Percentiles rank a stretch among this genome's conserved stretches.
phyloP scores from a whole-genome alignment of 1,140 invertebrate species.

The Semibalanus balanoides region DNA sequence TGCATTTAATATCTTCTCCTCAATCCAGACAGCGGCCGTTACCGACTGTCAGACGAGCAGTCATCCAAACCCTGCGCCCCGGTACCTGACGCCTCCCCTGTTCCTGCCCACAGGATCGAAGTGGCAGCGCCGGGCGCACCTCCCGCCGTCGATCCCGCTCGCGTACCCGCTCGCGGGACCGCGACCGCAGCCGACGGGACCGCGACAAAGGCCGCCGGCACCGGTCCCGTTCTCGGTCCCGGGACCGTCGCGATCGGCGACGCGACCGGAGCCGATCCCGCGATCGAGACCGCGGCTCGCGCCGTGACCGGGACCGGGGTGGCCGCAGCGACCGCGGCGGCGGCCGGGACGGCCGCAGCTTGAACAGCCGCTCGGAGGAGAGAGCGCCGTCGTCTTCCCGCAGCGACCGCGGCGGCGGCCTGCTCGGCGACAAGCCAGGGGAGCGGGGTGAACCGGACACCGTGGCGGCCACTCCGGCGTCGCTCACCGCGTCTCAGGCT shows the following conservation, averaged over 20 bases:
- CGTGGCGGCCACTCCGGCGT: too few species aligned
- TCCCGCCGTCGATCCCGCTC: background rate
- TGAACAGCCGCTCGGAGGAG: background rate
- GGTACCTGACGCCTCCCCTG: too few species aligned
- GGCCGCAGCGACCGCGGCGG: constrained; percentile 11
- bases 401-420: background rate
- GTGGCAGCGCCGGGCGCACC: background rate
- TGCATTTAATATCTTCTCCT: too few species aligned
- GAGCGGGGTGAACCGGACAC: background rate
- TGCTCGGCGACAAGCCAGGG: background rate
- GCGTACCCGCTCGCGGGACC: constrained; percentile 1
- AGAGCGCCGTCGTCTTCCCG: background rate
- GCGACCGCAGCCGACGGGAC: constrained; percentile 2
- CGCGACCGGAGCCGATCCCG: constrained; percentile 20
- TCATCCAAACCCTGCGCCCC: too few species aligned
- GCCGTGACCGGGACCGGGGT: constrained; percentile 14
- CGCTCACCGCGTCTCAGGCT: too few species aligned
- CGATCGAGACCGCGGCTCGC: constrained; percentile 19
- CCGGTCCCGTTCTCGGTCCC: constrained; percentile 19
- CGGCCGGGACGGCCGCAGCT: background rate
- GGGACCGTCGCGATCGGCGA: constrained; percentile 17
- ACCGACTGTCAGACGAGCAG: too few species aligned
- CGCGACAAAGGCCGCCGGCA: constrained; percentile 10
- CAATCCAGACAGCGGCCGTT: too few species aligned
- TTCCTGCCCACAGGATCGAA: background rate